Evolutionary conservation across 2,888 invertebrate genomes (phyloP), one percentile per base, ranked within the genome.

Genomic region (Blastobasis lacticolella): DNA sequence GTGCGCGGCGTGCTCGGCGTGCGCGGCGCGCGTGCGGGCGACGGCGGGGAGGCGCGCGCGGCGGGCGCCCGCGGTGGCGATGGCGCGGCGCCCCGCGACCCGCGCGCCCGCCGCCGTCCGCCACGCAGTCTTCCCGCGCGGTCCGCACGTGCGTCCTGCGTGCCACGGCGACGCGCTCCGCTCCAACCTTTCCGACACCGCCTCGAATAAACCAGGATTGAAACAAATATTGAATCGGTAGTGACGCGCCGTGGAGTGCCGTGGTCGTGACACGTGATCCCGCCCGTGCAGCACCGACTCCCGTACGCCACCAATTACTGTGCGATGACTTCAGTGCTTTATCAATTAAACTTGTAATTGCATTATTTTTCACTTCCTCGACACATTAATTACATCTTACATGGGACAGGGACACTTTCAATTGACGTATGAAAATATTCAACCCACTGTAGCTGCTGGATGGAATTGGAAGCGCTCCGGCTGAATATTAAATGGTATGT

Each of bases 81-180:
- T 38, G 55, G 58, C 58, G 56, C 63, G 69, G 71, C 74, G 67
- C 81, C 75, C 79, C 79, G 61, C 77, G 71, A 76, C 75, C 75
- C 66, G 23, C 23, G 23, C 23, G 23, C 75, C 79, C 79, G 61
- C 77, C 71, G 77, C 75, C 75, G 66, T 79, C 71, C 86, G 87
- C 87, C 87, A 88, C 87, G 87, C 87, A 88, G 87, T 88, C 87
- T 88, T 88, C 84, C 84, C 87, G 87, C 87, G 87, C 85, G 81
- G 72, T 59, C 73, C 82, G 80, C 86, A 86, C 87, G 86, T 87
- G 87, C 77, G 75, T 76, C 81, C 76, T 77, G 80, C 78, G 82
- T 82, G 75, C 75, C 66, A 68, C 68, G 57, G 68, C 63, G 66
- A 69, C 69, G 67, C 69, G 66, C 63, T 59, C 67, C 64, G 59